Base-by-base conservation (phyloP, 2,113 vertebrate genomes). In the Pitta sordida region DNA sequence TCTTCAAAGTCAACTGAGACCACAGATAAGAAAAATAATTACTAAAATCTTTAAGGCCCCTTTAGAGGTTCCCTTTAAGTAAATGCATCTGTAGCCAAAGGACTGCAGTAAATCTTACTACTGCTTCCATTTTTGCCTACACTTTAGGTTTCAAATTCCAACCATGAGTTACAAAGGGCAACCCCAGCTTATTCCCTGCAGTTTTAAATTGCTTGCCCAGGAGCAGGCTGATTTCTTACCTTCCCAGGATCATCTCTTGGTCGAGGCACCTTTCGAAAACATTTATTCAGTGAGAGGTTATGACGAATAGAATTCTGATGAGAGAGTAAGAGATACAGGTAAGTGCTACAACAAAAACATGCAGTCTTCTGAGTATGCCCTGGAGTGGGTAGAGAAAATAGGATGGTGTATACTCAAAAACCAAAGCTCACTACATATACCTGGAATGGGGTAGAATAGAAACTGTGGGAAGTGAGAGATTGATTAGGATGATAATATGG, bases 271-370 rank as follows among this genome's bases (percentile, higher is more conserved):
- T 99, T 99, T 95, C 99, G 98, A 97, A 99, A 99, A 96, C 99
- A 99, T 96, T 99, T 99, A 96, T 99, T 99, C 64, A 99, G 98
- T 30, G 99, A 99, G 74, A 99, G 98, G 94, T 99, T 99, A 88
- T 99, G 99, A 27, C 99, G 98, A 95, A 99, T 99, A 84, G 99
- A 99, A 96, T 99, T 99, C 99, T 99, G 97, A 59, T 71, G 92
- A 92, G 86, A 94, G 34, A 96, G 27, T 71, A 68, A 95, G 52
- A 74, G 63, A 87, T 30, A 78, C 26, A 93, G 32, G 64, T 79
- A 78, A 86, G 68, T 86, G 56, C 64, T 56, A 62, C 32, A 41
- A 56, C 11, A 86, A 74, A 51, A 91, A 53, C 8, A n/a, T n/a
- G 37, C 16, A 85, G 21, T 48, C 13, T 73, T 63, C 59, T 44